phyloP scores from a whole-genome alignment of 2,113 vertebrate species.

The Myrmecophaga tridactyla region DNA sequence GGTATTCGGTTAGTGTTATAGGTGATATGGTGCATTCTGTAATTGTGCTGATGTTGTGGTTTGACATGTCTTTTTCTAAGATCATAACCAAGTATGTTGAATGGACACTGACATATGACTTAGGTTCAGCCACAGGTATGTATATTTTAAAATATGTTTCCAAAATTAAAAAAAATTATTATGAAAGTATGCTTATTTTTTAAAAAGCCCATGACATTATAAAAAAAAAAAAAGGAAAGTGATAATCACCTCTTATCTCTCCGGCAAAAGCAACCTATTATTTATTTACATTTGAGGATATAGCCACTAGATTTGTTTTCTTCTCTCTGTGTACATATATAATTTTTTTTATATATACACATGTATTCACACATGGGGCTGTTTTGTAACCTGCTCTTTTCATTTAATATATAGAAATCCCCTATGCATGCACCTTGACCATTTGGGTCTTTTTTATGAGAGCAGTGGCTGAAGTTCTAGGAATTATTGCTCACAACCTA shows the following conservation, averaged over 20 bases:
- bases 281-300: slow-evolving; percentile 23
- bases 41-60: slow-evolving; percentile 13
- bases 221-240: slow-evolving; percentile 19
- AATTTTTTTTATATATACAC: neutral
- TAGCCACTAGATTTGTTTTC: slow-evolving; percentile 18
- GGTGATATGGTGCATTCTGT: neutral
- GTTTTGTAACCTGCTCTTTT: neutral
- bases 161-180: neutral
- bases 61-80: slow-evolving; percentile 39
- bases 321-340: neutral
- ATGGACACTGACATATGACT: slow-evolving; percentile 5
- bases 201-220: slow-evolving; percentile 35
- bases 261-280: neutral
- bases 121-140: slow-evolving; percentile 9
- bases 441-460: slow-evolving; percentile 20
- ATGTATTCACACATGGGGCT: neutral
- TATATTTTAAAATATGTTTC: slow-evolving; percentile 37
- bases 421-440: neutral
- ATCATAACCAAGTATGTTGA: slow-evolving; percentile 14
- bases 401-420: neutral
- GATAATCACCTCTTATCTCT: neutral
- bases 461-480: neutral
- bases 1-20: slow-evolving; percentile 19
- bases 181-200: neutral
- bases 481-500: neutral